Conservation (phyloP, 2,797 vertebrate genomes). For the Mus spretus region DNA sequence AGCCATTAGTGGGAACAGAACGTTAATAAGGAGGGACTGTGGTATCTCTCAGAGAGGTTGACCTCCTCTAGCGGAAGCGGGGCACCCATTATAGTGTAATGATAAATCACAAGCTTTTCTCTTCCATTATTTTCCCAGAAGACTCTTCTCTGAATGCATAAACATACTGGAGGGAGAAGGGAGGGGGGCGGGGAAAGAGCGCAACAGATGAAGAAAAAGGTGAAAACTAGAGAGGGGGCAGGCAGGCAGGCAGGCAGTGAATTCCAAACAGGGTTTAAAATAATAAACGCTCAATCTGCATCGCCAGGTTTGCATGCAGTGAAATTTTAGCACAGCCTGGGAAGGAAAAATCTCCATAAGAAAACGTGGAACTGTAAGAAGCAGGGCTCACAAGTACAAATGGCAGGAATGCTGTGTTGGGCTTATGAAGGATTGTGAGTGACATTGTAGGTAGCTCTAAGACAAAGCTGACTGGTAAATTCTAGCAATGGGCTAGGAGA, state of each 20-base stretch:
- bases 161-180: constrained; percentile 69
- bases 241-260: neutral
- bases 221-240: neutral
- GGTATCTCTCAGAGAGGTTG: constrained; percentile 87
- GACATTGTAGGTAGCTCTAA: neutral
- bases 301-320: neutral
- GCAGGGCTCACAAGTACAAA: neutral
- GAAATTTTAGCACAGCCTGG: neutral
- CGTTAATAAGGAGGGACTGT: constrained; percentile 89
- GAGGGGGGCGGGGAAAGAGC: neutral
- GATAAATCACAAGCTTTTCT: constrained; percentile 90
- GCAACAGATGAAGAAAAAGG: constrained; percentile 62
- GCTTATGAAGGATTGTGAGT: neutral
- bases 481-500: neutral
- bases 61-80: constrained; percentile 88
- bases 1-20: constrained; percentile 90
- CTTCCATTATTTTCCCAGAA: constrained; percentile 86
- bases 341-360: neutral
- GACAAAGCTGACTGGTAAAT: neutral
- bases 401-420: neutral
- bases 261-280: constrained; percentile 1
- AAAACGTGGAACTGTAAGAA: neutral
- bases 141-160: constrained; percentile 88
- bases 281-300: neutral
- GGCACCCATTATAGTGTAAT: constrained; percentile 88